Base-by-base conservation (phyloP, 2,888 invertebrate genomes). In the Campoplex capitator region DNA sequence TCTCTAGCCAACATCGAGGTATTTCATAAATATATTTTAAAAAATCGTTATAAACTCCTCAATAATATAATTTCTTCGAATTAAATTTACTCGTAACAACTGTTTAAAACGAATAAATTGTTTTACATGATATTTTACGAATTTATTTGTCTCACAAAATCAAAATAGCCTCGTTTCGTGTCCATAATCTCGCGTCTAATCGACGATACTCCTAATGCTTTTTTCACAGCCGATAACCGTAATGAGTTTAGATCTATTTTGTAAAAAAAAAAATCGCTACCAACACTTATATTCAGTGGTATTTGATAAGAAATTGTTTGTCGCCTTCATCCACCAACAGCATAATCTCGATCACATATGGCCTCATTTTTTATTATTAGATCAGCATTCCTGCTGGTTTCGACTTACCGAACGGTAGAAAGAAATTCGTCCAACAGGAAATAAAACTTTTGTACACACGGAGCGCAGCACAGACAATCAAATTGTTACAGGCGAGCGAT, bases 121-220 rank as follows among this genome's bases (percentile, higher is more conserved):
- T 42, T 45, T 70, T 4, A 13, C 11, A 23, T 45, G 23, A 32
- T 62, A 13, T 48, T 70, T 68, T 16, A n/a, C 13, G 13, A 28
- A 23, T 58, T 38, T 7, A 0, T 74, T 56, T 16, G 16, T 23
- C 23, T 16, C 8, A 13, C 9, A 3, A 1, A 38, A 38, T 38
- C 23, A 23, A 35, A 35, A 56, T 73, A 18, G 9, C n/a, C 35
- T n/a, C 18, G 54, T 56, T n/a, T n/a, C 65, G 38, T 48, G 65
- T 67, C 13, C 3, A 48, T 38, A 77, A 77, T 77, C 77, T 67
- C 7, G 8, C 23, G 51, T 70, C 51, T 38, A 42, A 77, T 79
- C 79, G 58, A 28, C 74, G 51, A 54, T 28, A n/a, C 16, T 28
- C n/a, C 48, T 65, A 67, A 67, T 74, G 81, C 73, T 28, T 81